Evolutionary conservation across 2,888 invertebrate species (phyloP), one percentile per base, ranked within the genome.

Genomic region (Brenthis daphne): DNA sequence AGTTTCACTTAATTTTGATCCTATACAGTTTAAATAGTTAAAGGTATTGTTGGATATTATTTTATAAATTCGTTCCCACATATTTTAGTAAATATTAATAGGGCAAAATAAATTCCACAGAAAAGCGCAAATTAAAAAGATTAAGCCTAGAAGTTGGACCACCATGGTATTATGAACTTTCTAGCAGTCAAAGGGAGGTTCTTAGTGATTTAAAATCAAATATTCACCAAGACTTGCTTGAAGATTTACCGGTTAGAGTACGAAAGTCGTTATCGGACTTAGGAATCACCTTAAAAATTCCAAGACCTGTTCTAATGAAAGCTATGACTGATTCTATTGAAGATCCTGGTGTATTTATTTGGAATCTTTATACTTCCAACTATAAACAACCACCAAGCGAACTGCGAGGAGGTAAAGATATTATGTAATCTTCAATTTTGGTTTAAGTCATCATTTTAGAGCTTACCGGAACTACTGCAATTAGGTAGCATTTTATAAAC

Each of bases 311-410:
- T 16, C 75, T 93, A 33, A 82, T 91, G 85, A 70, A 80, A 2
- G 84, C 88, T 1, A 88, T 92, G 88, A 70, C 63, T 0, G 77
- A 80, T 3, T 84, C 85, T 1, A 58, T 80, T 13, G 83, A 84
- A 63, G 90, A 92, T 56, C 84, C 92, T 1, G 91, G 90, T 1
- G 77, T 90, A n/a, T 93, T 93, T 76, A 84, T 93, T 67, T 92
- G 92, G 90, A 83, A 84, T 75, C 80, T 93, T 0, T 92, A 89
- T 67, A 79, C 80, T 16, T 78, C 80, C 11, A 70, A 86, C 69
- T 92, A 88, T 76, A 87, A 88, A 68, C 77, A 69, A 55, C 75
- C 88, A 12, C 92, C 92, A 0, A 88, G 80, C 74, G 80, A 84
- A 73, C 75, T 86, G 64, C 79, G 79, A 71, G 68, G 76, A 68